Conservation (phyloP, 1,140 invertebrate genomes). For the Mesaphorura yosii region DNA sequence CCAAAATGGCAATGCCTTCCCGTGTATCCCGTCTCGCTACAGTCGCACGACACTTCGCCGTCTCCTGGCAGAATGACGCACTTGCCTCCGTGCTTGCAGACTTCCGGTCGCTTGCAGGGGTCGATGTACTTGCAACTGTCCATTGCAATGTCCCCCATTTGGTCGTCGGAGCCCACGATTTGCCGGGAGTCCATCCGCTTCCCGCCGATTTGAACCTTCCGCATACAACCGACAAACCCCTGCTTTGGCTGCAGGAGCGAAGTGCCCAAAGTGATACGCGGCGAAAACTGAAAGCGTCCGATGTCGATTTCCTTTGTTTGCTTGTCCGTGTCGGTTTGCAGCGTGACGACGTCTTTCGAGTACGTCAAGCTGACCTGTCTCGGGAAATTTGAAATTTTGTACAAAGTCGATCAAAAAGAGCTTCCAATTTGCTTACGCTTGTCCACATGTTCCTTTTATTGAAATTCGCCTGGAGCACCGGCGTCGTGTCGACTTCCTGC, state of each 20-base stretch:
- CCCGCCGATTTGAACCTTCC: slow-evolving; percentile 71
- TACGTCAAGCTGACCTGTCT: slow-evolving; percentile 40
- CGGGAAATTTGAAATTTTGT: not conserved
- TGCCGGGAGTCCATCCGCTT: slow-evolving; percentile 58
- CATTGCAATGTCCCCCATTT: slow-evolving; percentile 72
- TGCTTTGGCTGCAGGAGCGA: slow-evolving; percentile 25
- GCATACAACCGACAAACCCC: slow-evolving; percentile 80
- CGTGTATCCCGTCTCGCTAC: slow-evolving; percentile 67
- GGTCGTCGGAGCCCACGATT: slow-evolving; percentile 64
- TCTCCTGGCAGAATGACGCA: slow-evolving; percentile 82
- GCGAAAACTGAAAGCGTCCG: slow-evolving; percentile 44
- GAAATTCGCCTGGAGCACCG: slow-evolving; percentile 50
- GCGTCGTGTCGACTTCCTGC: slow-evolving; percentile 50
- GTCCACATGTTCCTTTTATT: too few species aligned
- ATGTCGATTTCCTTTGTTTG: slow-evolving; percentile 46
- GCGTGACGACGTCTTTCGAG: slow-evolving; percentile 54
- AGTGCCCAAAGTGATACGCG: slow-evolving; percentile 27
- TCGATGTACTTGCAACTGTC: slow-evolving; percentile 73
- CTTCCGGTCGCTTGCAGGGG: slow-evolving; percentile 73
- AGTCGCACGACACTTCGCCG: slow-evolving; percentile 75
- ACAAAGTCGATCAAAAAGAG: too few species aligned
- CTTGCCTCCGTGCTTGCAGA: slow-evolving; percentile 79
- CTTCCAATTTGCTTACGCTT: too few species aligned
- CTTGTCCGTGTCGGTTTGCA: slow-evolving; percentile 61
- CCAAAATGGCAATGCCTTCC: slow-evolving; percentile 89